Evolutionary conservation across 35 echinoderm and acorn worm genomes (phyloP), one percentile per base, ranked within the genome.

Genomic region (Stichopus chloronotus): DNA sequence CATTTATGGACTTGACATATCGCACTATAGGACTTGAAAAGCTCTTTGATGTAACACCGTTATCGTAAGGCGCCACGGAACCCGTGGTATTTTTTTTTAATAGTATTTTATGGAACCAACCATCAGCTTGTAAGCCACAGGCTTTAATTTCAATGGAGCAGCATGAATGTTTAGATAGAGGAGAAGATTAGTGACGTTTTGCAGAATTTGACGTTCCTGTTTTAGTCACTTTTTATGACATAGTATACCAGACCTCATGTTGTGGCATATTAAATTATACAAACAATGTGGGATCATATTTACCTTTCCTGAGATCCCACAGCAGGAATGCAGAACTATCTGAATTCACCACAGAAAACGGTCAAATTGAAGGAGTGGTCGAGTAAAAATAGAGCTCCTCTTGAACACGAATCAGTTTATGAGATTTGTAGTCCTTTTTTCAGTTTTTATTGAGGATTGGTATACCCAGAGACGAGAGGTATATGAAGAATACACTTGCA

Each of bases 131-230:
- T 59, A 58, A 85, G 55, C 82, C 7, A 21, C 22, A 56, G 82
- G 17, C 58, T 85, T 58, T 22, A 85, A 58, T 85, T 85, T 85
- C 82, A 58, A 58, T 85, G 6, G 19, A 56, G 58, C 82, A 85
- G 82, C 82, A 20, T 85, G 82, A 85, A 85, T 85, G 55, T 85
- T 85, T 85, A 20, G 6, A 85, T 85, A 85, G 24, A 83, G 9
- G 10, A 19, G 56, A 23, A n/a, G 17, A 59, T 58, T 85, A 58
- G 56, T 13, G 20, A 85, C 17, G 14, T 85, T 85, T 58, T 20
- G 52, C 58, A 21, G 52, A 25, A 21, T 9, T 85, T 25, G 55
- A 58, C 55, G 58, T 85, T 53, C 17, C 52, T 22, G 55, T 7
- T 72, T 55, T 85, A 23, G 82, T 85, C 16, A 58, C 16, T 19